phyloP scores from a whole-genome alignment of 2,797 vertebrate genomes.

The Pitangus sulphuratus region DNA sequence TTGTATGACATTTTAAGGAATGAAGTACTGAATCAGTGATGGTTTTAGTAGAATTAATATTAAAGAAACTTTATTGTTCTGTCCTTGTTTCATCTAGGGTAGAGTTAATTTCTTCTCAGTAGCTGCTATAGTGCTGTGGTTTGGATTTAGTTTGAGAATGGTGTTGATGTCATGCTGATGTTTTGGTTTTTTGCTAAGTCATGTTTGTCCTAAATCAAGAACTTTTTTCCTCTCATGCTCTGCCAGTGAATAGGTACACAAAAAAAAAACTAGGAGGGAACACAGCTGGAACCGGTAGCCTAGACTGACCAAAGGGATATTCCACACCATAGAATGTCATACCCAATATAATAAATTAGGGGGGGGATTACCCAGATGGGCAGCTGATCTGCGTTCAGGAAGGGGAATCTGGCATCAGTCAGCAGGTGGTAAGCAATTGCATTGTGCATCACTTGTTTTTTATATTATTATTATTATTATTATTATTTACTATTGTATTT shows the following conservation, averaged over 20 bases:
- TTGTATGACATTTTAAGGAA: not conserved
- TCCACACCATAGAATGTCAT: not conserved
- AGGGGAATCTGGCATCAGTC: not conserved
- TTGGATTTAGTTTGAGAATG: not conserved
- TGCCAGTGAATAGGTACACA: not conserved
- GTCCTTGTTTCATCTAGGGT: not conserved
- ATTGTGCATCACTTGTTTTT: not conserved
- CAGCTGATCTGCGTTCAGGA: not conserved
- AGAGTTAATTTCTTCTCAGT: not conserved
- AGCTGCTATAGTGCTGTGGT: not conserved
- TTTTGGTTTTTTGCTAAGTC: not conserved
- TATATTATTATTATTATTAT: not conserved
- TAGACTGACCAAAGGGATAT: not conserved
- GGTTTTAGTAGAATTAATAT: not conserved
- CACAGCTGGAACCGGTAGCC: not conserved
- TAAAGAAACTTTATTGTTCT: not conserved
- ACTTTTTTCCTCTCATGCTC: not conserved
- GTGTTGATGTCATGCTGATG: not conserved
- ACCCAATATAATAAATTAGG: not conserved
- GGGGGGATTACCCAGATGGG: not conserved
- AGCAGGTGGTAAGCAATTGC: not conserved
- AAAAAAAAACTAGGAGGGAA: not conserved
- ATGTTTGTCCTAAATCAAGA: not conserved
- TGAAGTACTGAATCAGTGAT: not conserved
- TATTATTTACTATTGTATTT: not conserved